Evolutionary conservation across 2,888 invertebrate genomes (phyloP).

Genomic region (Mycalesis mineus): DNA sequence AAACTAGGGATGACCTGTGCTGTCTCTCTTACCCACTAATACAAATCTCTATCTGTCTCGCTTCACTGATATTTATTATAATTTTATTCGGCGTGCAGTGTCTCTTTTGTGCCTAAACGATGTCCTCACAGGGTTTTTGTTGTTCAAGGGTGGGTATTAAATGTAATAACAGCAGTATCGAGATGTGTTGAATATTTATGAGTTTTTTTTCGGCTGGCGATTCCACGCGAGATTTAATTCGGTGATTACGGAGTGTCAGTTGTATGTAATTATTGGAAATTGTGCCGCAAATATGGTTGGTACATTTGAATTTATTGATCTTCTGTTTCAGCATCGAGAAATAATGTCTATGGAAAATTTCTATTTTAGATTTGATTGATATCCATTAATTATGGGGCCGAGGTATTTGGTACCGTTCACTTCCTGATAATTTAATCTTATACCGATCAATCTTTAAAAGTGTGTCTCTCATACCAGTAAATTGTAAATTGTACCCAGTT

Average conservation of each 20-base stretch:
- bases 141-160: conserved; percentile 57
- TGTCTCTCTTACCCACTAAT: conserved; percentile 23
- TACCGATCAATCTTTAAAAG: too few relatives aligned
- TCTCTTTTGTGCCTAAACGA: conserved; percentile 70
- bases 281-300: conserved; percentile 25
- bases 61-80: conserved; percentile 71
- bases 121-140: conserved; percentile 60
- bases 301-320: conserved; percentile 1
- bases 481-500: too few relatives aligned
- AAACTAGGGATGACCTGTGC: conserved; percentile 43
- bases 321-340: too few relatives aligned
- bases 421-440: too few relatives aligned
- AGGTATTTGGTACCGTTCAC: too few relatives aligned
- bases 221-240: conserved; percentile 53
- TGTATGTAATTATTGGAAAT: conserved; percentile 58
- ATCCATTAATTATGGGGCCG: too few relatives aligned
- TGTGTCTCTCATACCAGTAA: too few relatives aligned
- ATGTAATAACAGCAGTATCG: conserved; percentile 51
- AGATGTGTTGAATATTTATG: conserved; percentile 63
- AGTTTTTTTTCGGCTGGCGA: conserved; percentile 45
- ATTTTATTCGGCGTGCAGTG: conserved; percentile 66
- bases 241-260: conserved; percentile 63
- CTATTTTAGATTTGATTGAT: too few relatives aligned
- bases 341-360: too few relatives aligned
- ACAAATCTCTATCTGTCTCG: conserved; percentile 34